Conservation (phyloP, 92 coral and sea anemone genomes). For the Scolanthus callimorphus region DNA sequence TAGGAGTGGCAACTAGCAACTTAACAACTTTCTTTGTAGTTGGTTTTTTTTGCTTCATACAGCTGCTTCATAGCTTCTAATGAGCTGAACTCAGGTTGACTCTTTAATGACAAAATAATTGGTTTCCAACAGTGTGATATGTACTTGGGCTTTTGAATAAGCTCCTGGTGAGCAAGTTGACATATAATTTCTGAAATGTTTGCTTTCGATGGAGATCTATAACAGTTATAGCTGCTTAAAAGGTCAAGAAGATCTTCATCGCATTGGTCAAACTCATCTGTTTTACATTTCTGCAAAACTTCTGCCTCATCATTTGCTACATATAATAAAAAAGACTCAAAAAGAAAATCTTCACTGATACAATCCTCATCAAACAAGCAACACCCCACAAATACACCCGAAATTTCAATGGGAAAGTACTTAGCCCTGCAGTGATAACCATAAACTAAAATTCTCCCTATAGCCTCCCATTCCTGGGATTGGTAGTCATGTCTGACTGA, state of each 20-base stretch:
- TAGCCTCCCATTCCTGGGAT: conserved; percentile 12
- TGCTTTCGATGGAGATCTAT: conserved; percentile 16
- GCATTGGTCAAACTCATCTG: conserved; percentile 21
- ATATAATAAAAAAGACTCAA: conserved; percentile 41
- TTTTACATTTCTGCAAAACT: conserved; percentile 23
- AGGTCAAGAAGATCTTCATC: conserved; percentile 39
- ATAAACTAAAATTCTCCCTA: conserved; percentile 22
- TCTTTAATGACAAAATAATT: conserved; percentile 21
- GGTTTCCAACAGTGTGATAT: conserved; percentile 28
- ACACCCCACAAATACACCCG: conserved; percentile 30
- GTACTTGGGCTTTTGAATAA: conserved; percentile 28
- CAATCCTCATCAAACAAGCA: conserved; percentile 20
- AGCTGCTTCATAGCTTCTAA: conserved; percentile 21
- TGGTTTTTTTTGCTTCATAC: conserved; percentile 24
- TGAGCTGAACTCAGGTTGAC: conserved; percentile 8
- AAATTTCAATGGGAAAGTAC: conserved; percentile 19
- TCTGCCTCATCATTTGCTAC: conserved; percentile 37
- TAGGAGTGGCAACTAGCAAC: conserved; percentile 3
- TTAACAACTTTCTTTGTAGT: conserved; percentile 18
- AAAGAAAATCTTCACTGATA: conserved; percentile 7
- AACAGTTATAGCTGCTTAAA: conserved; percentile 36
- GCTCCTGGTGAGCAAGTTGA: conserved; percentile 42
- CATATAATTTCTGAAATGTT: conserved; percentile 4
- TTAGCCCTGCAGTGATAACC: conserved; percentile 5
- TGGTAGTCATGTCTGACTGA: conserved; percentile 35